Percentiles rank a stretch among this genome's conserved stretches.
These are phyloP conservation scores for Plemyria rubiginata DNA, from an alignment of 2,888 invertebrate species.

Conservation along the genomic window DNA sequence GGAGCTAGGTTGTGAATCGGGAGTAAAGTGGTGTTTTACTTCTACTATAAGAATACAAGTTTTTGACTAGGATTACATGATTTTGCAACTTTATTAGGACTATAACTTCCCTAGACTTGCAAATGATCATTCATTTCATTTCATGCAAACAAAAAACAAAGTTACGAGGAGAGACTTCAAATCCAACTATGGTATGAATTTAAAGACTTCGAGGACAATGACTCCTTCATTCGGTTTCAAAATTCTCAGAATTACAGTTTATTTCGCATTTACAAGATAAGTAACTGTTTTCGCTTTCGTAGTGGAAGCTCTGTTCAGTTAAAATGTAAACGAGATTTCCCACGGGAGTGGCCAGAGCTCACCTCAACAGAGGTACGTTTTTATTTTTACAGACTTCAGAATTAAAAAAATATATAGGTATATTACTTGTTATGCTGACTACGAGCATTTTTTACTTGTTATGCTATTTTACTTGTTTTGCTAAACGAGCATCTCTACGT, in stretches of 20 bases:
- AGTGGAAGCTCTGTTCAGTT: not conserved
- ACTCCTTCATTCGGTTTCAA: constrained; percentile 44
- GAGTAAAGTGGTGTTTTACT: too few relatives aligned
- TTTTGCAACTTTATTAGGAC: too few relatives aligned
- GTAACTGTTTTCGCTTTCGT: not conserved
- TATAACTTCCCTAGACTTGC: too few relatives aligned
- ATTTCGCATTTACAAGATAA: constrained; percentile 13
- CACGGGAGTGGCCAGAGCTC: constrained; percentile 15
- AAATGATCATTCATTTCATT: too few relatives aligned
- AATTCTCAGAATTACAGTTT: constrained; percentile 38
- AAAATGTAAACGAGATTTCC: constrained; percentile 35
- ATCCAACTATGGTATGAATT: constrained; percentile 39
- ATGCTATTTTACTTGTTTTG: too few relatives aligned
- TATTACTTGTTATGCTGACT: too few relatives aligned
- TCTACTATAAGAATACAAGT: too few relatives aligned
- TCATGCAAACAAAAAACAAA: constrained; percentile 32
- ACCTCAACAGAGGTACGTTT: not conserved
- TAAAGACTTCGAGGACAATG: constrained; percentile 39
- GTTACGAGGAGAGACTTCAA: constrained; percentile 36
- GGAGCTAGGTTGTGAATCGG: not conserved
- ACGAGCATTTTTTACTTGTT: too few relatives aligned
- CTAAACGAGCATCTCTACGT: too few relatives aligned
- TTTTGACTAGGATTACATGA: too few relatives aligned
- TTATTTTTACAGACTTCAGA: too few relatives aligned
- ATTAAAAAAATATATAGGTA: too few relatives aligned